Conservation (phyloP, 2,888 invertebrate species). For the Meghimatium bilineatum region DNA sequence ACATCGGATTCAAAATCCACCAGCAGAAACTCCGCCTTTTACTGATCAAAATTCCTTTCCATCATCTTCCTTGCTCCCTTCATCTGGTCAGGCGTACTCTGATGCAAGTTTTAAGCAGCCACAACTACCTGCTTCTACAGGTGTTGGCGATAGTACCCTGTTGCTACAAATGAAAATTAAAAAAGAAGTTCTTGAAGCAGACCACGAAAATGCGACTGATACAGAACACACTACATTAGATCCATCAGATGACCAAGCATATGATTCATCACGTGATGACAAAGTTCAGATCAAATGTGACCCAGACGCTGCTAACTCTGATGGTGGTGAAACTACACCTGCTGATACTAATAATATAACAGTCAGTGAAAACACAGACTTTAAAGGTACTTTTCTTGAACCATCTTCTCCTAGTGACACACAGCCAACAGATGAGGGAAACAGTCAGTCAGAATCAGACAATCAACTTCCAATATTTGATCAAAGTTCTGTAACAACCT, state of each 20-base stretch:
- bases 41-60: neutral
- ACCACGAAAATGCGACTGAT: neutral
- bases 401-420: neutral
- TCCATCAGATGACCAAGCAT: conserved; percentile 1
- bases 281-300: conserved; percentile 33
- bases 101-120: conserved; percentile 13
- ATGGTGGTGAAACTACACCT: neutral
- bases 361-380: conserved; percentile 13
- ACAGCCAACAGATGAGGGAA: neutral
- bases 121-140: neutral
- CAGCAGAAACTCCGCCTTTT: neutral
- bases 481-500: neutral
- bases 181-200: conserved; percentile 38
- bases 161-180: conserved; percentile 32
- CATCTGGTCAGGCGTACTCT: neutral
- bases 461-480: conserved; percentile 16
- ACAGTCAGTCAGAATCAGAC: conserved; percentile 8
- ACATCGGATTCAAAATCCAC: conserved; percentile 11
- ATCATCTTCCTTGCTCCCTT: neutral
- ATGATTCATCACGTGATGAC: neutral
- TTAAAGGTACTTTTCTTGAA: conserved; percentile 37
- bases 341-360: conserved; percentile 8
- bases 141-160: neutral
- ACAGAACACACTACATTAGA: neutral
- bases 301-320: conserved; percentile 23